Evolutionary conservation across 2,113 vertebrate genomes (phyloP).

Genomic region (Ptychochromis oligacanthus): DNA sequence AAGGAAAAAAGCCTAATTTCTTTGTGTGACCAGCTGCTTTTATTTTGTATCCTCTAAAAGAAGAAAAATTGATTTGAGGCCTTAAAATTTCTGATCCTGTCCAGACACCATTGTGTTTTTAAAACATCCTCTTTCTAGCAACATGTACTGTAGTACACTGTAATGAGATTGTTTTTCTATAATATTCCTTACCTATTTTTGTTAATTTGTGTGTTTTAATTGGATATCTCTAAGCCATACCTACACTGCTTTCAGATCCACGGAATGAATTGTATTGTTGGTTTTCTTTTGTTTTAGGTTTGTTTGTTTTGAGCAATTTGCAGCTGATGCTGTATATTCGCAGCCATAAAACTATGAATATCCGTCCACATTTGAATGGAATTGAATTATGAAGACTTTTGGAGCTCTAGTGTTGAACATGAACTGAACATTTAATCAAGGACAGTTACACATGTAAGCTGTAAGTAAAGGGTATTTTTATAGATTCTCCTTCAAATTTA

Average conservation of each 20-base stretch:
- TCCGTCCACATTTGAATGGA: constrained; percentile 4
- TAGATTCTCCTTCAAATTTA: not conserved
- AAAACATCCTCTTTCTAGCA: not conserved
- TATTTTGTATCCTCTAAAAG: not conserved
- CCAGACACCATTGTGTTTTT: not conserved
- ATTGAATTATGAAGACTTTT: not conserved
- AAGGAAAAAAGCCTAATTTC: no score
- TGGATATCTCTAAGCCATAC: constrained; percentile 39
- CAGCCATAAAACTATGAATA: not conserved
- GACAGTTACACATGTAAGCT: not conserved
- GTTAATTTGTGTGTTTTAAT: not conserved
- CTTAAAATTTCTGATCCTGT: constrained; percentile 5
- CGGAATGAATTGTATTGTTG: no score
- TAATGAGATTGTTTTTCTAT: not conserved
- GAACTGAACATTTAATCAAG: not conserved
- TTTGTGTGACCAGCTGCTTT: not conserved
- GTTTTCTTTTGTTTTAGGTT: no score
- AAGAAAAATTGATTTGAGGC: not conserved
- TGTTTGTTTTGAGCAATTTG: not conserved
- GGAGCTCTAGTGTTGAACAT: not conserved
- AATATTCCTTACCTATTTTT: not conserved
- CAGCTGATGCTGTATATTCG: not conserved
- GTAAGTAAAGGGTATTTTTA: not conserved
- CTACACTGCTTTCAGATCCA: not conserved
- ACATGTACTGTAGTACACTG: not conserved